A percentile compares a stretch with the other conserved stretches of the same genome.
Conservation (phyloP, 1,140 invertebrate species). For the Drosophila auraria region DNA sequence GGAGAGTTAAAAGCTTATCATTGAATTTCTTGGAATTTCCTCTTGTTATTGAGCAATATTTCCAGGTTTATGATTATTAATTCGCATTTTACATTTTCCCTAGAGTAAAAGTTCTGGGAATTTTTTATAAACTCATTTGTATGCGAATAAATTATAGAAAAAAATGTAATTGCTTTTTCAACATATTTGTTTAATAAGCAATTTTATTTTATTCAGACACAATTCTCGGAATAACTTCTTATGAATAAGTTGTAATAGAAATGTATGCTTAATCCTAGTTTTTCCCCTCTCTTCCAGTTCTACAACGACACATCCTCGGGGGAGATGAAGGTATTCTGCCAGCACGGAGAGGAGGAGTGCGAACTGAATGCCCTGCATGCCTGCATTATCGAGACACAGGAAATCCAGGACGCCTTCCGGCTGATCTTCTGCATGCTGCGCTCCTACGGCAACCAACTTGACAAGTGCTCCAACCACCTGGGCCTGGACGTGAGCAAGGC, state of each 20-base stretch:
- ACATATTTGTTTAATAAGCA: neutral
- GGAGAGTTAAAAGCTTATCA: neutral
- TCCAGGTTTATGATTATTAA: neutral
- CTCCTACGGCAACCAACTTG: constrained; percentile 54
- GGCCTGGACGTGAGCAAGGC: constrained; percentile 56
- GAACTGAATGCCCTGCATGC: constrained; percentile 80
- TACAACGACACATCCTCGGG: constrained; percentile 56
- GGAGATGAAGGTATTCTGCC: constrained; percentile 60
- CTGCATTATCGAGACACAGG: constrained; percentile 69
- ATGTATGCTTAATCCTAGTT: too few relatives aligned
- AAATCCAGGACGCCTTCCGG: constrained; percentile 48
- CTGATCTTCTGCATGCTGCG: constrained; percentile 76
- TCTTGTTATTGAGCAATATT: neutral
- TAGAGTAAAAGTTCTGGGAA: neutral
- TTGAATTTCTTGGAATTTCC: neutral
- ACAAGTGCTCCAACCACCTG: constrained; percentile 54
- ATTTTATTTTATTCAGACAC: neutral
- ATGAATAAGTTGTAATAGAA: neutral
- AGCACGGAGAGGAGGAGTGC: constrained; percentile 72
- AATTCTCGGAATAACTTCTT: neutral
- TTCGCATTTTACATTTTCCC: neutral
- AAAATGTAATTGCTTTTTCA: neutral
- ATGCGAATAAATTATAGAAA: neutral
- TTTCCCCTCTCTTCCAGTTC: constrained; percentile 34
- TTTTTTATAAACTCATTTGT: neutral